These are phyloP conservation scores for Mobula hypostoma DNA, from an alignment of 2,113 vertebrate species.

Conservation along the genomic window DNA sequence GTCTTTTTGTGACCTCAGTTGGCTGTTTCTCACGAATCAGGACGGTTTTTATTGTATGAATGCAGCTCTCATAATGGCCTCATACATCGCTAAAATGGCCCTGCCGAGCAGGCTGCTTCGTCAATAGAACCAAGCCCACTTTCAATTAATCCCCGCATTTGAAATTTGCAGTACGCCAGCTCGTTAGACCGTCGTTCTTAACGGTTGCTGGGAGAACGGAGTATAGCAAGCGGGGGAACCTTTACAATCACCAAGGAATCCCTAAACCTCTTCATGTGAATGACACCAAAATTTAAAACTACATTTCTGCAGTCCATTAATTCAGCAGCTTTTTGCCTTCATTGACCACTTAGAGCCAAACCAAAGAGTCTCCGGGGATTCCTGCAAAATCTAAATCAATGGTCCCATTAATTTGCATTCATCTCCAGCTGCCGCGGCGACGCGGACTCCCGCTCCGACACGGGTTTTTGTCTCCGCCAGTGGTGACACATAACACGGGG, in stretches of 20 bases:
- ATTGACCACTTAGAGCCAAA: not conserved
- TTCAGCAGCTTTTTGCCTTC: not conserved
- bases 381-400: conserved; percentile 16
- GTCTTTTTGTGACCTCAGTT: not conserved
- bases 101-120: not conserved
- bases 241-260: not conserved
- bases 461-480: no score
- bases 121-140: not conserved
- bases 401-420: not conserved
- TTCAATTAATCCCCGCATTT: not conserved
- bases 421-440: not conserved
- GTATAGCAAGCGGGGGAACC: not conserved
- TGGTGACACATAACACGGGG: not conserved
- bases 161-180: not conserved
- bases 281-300: not conserved
- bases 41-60: not conserved
- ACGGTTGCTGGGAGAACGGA: not conserved
- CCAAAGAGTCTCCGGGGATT: not conserved
- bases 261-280: not conserved
- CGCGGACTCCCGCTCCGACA: not conserved
- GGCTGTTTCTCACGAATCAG: not conserved
- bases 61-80: not conserved
- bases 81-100: not conserved
- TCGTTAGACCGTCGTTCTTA: not conserved
- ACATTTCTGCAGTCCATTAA: not conserved